phyloP scores from a whole-genome alignment of 2,888 invertebrate genomes.

The Heliconius cydno region DNA sequence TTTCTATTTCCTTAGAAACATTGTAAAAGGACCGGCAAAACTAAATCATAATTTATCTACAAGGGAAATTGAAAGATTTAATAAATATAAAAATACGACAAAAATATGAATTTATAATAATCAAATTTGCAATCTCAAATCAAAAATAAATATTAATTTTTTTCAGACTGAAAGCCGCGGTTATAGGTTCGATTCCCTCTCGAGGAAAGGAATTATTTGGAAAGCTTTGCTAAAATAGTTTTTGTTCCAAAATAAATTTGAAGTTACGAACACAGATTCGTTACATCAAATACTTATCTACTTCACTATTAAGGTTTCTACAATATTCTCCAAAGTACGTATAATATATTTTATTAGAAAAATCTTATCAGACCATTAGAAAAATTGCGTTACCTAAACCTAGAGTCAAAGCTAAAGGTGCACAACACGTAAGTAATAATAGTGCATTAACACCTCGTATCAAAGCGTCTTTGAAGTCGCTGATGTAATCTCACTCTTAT shows the following conservation, averaged over 20 bases:
- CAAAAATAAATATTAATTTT: too few species aligned
- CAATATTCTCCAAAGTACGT: background rate
- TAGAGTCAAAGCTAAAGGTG: conserved; percentile 36
- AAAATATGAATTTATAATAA: background rate
- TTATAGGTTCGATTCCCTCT: too few species aligned
- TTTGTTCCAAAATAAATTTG: background rate
- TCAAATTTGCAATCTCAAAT: background rate
- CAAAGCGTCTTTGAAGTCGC: conserved; percentile 71
- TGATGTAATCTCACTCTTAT: conserved; percentile 65
- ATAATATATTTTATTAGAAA: background rate
- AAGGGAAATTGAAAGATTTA: too few species aligned
- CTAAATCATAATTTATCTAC: background rate
- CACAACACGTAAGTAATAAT: conserved; percentile 52
- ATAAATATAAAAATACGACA: background rate
- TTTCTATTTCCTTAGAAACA: background rate
- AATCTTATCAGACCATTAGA: conserved; percentile 40
- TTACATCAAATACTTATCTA: too few species aligned
- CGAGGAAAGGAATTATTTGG: too few species aligned
- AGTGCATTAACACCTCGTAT: conserved; percentile 73
- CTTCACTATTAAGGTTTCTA: background rate
- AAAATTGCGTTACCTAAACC: conserved; percentile 36
- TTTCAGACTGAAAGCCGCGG: too few species aligned
- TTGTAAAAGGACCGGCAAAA: background rate
- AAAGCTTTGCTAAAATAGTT: too few species aligned
- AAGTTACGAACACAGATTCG: too few species aligned